Evolutionary conservation across 2,888 invertebrate species (phyloP).

Genomic region (Tridacna crocea): DNA sequence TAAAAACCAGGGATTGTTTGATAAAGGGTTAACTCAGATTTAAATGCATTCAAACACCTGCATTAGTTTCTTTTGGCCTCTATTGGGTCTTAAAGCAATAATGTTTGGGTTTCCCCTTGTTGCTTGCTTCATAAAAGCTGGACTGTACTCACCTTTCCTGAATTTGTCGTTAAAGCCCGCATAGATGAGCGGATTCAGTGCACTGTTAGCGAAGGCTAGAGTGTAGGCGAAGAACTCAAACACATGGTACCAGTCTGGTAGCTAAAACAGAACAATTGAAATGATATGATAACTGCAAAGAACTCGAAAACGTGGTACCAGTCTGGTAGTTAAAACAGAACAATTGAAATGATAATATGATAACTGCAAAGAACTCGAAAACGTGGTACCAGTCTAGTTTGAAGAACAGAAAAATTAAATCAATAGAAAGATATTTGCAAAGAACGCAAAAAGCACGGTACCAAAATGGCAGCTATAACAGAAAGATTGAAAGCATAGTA

Average conservation of each 20-base stretch:
- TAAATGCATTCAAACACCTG: no score
- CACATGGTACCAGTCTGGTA: constrained; percentile 82
- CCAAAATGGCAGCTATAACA: no score
- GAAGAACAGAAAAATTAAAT: constrained; percentile 74
- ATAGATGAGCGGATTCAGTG: constrained; percentile 84
- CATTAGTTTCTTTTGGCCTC: no score
- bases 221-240: constrained; percentile 83
- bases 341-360: not conserved
- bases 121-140: not conserved
- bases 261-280: constrained; percentile 65
- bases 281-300: constrained; percentile 70
- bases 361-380: constrained; percentile 82
- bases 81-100: no score
- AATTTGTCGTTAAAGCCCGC: constrained; percentile 84
- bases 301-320: constrained; percentile 83
- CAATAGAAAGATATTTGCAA: no score
- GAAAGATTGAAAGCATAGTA: no score
- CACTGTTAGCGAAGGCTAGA: constrained; percentile 84
- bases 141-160: constrained; percentile 78
- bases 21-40: no score
- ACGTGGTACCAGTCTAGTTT: constrained; percentile 82
- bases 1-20: no score
- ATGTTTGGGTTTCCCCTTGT: no score
- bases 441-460: constrained; percentile 81
- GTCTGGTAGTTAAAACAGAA: constrained; percentile 80